Conservation (phyloP, 2,113 vertebrate genomes). For the Herpetotheres cachinnans region DNA sequence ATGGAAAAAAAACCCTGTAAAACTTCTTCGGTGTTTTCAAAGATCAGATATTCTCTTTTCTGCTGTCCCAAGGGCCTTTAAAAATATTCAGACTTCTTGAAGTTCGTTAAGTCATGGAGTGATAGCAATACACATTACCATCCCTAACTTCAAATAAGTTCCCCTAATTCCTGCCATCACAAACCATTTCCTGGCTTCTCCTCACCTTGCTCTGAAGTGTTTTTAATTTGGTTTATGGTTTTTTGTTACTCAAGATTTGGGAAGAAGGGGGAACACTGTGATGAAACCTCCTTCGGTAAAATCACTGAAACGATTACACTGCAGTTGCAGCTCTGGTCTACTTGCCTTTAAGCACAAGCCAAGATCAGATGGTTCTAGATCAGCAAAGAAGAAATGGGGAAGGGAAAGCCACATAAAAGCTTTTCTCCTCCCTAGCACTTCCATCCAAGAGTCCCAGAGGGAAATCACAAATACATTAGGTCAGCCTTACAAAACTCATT, state of each 20-base stretch:
- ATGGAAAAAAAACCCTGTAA: not conserved
- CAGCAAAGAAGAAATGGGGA: not conserved
- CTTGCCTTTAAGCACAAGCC: not conserved
- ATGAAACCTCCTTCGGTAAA: not conserved
- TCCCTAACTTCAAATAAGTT: not conserved
- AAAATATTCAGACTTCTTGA: not conserved
- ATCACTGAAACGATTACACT: not conserved
- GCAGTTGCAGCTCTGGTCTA: not conserved
- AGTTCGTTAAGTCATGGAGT: not conserved
- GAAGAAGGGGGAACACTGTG: not conserved
- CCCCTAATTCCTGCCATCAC: not conserved
- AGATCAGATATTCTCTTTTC: not conserved
- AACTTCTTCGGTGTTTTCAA: not conserved
- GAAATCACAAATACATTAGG: not conserved
- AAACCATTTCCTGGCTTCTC: conserved; percentile 18
- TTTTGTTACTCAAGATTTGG: not conserved
- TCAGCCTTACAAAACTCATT: not conserved
- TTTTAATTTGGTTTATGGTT: not conserved
- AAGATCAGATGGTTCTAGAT: conserved; percentile 4
- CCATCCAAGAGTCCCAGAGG: not conserved
- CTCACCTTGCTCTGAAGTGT: conserved; percentile 9
- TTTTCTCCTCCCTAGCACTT: not conserved
- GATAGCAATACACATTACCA: not conserved
- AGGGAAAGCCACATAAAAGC: conserved; percentile 20
- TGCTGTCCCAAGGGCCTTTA: not conserved